Evolutionary conservation across 1,140 invertebrate genomes (phyloP).

Genomic region (Musca domestica): DNA sequence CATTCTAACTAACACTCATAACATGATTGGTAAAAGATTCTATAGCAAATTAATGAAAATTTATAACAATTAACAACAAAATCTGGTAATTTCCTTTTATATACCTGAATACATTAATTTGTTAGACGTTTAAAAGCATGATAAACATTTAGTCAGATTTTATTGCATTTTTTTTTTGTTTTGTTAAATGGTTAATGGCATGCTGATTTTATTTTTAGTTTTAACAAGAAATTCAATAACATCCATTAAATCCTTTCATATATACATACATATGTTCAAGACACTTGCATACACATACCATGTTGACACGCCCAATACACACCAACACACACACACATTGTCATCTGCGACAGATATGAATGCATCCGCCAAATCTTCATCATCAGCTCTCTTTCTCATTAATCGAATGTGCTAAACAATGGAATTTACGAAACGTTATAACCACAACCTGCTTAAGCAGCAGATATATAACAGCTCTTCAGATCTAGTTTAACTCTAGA

Average conservation of each 20-base stretch:
- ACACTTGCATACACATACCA: too few relatives aligned
- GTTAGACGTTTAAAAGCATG: too few relatives aligned
- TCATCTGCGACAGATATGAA: not conserved
- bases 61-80: constrained; percentile 5
- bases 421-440: too few relatives aligned
- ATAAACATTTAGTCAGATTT: not conserved
- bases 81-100: constrained; percentile 3
- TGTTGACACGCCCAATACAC: not conserved
- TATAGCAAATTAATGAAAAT: not conserved
- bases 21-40: constrained; percentile 13
- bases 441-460: too few relatives aligned
- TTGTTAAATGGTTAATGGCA: not conserved
- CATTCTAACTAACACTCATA: constrained; percentile 1
- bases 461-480: too few relatives aligned
- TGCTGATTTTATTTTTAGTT: not conserved
- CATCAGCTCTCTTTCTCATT: not conserved
- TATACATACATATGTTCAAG: too few relatives aligned
- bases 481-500: too few relatives aligned
- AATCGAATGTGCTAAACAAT: constrained; percentile 5
- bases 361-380: not conserved
- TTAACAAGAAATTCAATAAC: not conserved
- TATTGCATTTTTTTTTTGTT: not conserved
- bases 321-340: not conserved
- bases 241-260: too few relatives aligned
- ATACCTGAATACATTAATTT: too few relatives aligned